Conservation (phyloP, 2,113 vertebrate genomes). For the Corythornis madagascariensis region DNA sequence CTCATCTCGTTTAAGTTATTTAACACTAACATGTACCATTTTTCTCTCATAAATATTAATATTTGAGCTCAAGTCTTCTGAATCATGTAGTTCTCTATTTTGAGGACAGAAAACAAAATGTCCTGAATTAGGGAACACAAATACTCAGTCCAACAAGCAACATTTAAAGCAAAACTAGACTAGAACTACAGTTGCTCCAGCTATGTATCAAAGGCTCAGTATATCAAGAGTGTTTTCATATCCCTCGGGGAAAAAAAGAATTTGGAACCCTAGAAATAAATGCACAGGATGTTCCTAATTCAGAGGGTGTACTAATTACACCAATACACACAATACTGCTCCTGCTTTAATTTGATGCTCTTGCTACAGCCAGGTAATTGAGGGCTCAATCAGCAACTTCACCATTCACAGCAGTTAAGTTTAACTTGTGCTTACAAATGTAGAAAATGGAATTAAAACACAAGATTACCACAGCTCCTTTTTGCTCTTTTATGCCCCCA, state of each 20-base stretch:
- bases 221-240: neutral
- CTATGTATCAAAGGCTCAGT: neutral
- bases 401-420: neutral
- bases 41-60: neutral
- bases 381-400: neutral
- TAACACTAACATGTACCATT: neutral
- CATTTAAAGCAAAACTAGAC: neutral
- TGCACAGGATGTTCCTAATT: neutral
- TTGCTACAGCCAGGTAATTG: neutral
- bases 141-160: neutral
- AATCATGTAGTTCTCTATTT: neutral
- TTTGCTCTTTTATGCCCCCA: neutral
- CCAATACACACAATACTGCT: neutral
- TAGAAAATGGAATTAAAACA: neutral
- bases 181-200: neutral
- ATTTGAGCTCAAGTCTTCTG: neutral
- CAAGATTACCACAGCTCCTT: neutral
- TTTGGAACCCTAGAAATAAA: neutral
- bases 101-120: neutral
- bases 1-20: neutral
- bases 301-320: neutral
- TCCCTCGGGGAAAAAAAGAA: accelerated
- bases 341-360: neutral
- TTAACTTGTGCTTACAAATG: neutral
- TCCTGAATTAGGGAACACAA: neutral